Percentiles rank a stretch among this genome's conserved stretches.
phyloP scores from a whole-genome alignment of 1,140 invertebrate species.

The Phymastichus coffea region DNA sequence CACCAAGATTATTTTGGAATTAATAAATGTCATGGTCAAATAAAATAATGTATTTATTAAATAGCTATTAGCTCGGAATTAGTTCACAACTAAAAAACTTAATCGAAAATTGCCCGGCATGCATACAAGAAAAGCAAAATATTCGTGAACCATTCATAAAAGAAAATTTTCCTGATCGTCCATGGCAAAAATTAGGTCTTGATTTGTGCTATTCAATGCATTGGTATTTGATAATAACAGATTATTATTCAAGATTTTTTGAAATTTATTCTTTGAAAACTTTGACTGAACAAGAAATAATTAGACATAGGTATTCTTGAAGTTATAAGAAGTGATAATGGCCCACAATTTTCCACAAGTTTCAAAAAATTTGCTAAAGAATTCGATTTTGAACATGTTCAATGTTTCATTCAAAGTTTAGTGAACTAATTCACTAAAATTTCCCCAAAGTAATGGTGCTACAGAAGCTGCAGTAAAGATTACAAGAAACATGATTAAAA shows the following conservation, averaged over 20 bases:
- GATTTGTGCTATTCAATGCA: constrained; percentile 37
- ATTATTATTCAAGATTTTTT: constrained; percentile 38
- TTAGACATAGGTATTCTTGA: constrained; percentile 33
- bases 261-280: constrained; percentile 27
- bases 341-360: constrained; percentile 16
- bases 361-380: too few relatives aligned
- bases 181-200: constrained; percentile 35
- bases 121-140: constrained; percentile 26
- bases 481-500: constrained; percentile 38
- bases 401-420: too few relatives aligned
- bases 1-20: constrained; percentile 33
- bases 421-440: constrained; percentile 36
- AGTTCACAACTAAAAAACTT: constrained; percentile 31
- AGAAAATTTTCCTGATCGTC: constrained; percentile 27
- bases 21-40: constrained; percentile 32
- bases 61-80: constrained; percentile 34
- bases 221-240: constrained; percentile 33
- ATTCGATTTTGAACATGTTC: too few relatives aligned
- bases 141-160: constrained; percentile 29
- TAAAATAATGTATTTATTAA: constrained; percentile 34
- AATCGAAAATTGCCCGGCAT: constrained; percentile 33
- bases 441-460: constrained; percentile 38
- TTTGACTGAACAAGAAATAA: constrained; percentile 26
- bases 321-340: constrained; percentile 24
- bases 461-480: constrained; percentile 37